phyloP scores from a whole-genome alignment of 2,888 invertebrate genomes.

The Zygothrica quintamaculata region DNA sequence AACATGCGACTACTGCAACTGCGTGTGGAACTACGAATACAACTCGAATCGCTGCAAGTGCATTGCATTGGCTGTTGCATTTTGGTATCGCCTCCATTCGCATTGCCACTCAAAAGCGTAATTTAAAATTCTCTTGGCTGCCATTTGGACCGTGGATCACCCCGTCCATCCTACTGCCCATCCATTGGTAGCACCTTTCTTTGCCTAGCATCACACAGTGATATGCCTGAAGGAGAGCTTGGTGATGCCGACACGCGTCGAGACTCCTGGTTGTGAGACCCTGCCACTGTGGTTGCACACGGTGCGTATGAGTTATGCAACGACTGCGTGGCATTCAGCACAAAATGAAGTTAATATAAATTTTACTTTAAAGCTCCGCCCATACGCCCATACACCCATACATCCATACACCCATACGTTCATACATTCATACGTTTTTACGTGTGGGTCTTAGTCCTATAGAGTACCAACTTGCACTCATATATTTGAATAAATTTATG shows the following conservation, averaged over 20 bases:
- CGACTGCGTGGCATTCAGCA: slow-evolving; percentile 61
- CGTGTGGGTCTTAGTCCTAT: slow-evolving; percentile 55
- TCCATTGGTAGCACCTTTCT: slow-evolving; percentile 48
- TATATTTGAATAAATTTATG: slow-evolving; percentile 77
- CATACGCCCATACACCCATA: slow-evolving; percentile 1
- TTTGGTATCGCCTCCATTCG: slow-evolving; percentile 62
- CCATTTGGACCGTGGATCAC: slow-evolving; percentile 61
- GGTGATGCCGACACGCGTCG: slow-evolving; percentile 50
- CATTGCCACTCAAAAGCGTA: slow-evolving; percentile 75
- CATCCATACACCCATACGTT: slow-evolving; percentile 9
- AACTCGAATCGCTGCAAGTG: slow-evolving; percentile 7
- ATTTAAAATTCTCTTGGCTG: slow-evolving; percentile 79
- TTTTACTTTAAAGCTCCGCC: slow-evolving; percentile 62
- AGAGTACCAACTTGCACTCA: slow-evolving; percentile 24
- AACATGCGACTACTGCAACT: slow-evolving; percentile 24
- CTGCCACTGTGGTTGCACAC: slow-evolving; percentile 63
- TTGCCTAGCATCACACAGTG: slow-evolving; percentile 61
- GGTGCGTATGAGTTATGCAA: slow-evolving; percentile 77
- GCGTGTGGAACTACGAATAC: slow-evolving; percentile 22
- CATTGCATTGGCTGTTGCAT: slow-evolving; percentile 51
- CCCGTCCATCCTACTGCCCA: too few relatives aligned
- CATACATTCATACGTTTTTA: slow-evolving; percentile 14
- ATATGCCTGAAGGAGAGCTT: slow-evolving; percentile 60
- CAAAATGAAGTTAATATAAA: slow-evolving; percentile 77
- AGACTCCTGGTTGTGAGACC: slow-evolving; percentile 35